A percentile compares a stretch with the other conserved stretches of the same genome.
These are phyloP conservation scores for Hemiprocne comata DNA, from an alignment of 2,113 vertebrate genomes.

Conservation along the genomic window DNA sequence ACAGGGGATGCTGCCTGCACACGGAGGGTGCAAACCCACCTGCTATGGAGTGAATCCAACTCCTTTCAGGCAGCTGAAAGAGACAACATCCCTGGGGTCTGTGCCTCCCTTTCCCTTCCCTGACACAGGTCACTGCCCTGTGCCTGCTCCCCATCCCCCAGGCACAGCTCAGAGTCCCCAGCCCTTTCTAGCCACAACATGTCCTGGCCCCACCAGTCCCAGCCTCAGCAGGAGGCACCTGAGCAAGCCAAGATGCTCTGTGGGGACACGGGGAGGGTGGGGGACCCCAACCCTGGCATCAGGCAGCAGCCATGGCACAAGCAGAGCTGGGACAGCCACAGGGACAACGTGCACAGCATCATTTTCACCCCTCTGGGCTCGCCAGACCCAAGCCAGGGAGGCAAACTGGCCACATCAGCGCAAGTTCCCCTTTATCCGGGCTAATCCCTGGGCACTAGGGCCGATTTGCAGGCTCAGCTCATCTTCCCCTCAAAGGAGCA, in stretches of 20 bases:
- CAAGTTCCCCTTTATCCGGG: background rate
- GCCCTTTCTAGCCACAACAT: background rate
- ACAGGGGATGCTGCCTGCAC: background rate
- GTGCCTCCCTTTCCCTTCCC: background rate
- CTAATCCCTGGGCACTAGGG: background rate
- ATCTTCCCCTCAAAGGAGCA: conserved; percentile 19
- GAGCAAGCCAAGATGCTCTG: background rate
- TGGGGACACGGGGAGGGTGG: rapidly evolving
- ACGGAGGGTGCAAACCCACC: background rate
- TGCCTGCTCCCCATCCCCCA: rapidly evolving
- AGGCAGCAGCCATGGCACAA: background rate
- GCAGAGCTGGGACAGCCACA: background rate
- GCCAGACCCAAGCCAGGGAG: background rate
- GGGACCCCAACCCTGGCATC: too few species aligned
- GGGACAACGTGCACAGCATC: background rate
- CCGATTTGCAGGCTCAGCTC: background rate
- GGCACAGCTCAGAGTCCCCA: rapidly evolving
- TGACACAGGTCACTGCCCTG: background rate
- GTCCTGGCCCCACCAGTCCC: background rate
- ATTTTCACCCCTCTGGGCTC: rapidly evolving
- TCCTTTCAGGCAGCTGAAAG: background rate
- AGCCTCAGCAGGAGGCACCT: rapidly evolving
- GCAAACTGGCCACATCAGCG: background rate
- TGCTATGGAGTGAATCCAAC: background rate
- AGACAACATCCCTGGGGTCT: background rate